These are phyloP conservation scores for Hypocryptadius cinnamomeus DNA, from an alignment of 2,113 vertebrate species.

Conservation along the genomic window DNA sequence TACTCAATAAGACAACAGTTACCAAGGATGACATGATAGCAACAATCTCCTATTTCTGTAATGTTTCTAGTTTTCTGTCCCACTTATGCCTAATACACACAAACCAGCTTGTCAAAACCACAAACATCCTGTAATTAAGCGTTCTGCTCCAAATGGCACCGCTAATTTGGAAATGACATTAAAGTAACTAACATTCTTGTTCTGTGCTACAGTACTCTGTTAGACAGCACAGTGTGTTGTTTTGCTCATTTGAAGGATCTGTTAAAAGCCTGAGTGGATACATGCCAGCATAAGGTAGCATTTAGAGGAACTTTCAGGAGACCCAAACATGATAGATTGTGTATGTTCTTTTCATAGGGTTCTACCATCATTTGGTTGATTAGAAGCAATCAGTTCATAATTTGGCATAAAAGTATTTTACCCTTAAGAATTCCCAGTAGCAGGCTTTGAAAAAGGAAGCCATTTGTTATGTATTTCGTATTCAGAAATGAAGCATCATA, in stretches of 20 bases:
- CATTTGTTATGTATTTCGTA: conserved; percentile 6
- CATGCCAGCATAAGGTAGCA: neutral
- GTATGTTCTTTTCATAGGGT: neutral
- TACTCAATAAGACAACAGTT: neutral
- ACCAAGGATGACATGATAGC: neutral
- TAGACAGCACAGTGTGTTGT: neutral
- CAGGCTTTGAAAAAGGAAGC: conserved; percentile 24
- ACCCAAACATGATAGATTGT: conserved; percentile 5
- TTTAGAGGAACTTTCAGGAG: neutral
- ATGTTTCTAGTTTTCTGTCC: neutral
- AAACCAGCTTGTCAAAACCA: conserved; percentile 14
- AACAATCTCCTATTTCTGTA: neutral
- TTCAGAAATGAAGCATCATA: conserved; percentile 22
- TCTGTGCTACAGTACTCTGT: neutral
- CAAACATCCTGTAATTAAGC: conserved; percentile 37
- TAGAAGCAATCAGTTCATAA: conserved; percentile 47
- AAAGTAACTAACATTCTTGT: neutral
- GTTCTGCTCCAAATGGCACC: conserved; percentile 27
- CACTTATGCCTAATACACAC: neutral
- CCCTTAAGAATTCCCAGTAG: neutral
- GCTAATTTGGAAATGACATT: neutral
- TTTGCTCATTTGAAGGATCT: neutral
- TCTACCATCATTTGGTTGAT: conserved; percentile 40
- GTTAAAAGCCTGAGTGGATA: conserved; percentile 6
- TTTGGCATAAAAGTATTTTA: conserved; percentile 22